These are phyloP conservation scores for Tetanocera ferruginea DNA, from an alignment of 2,888 invertebrate species.

Conservation along the genomic window DNA sequence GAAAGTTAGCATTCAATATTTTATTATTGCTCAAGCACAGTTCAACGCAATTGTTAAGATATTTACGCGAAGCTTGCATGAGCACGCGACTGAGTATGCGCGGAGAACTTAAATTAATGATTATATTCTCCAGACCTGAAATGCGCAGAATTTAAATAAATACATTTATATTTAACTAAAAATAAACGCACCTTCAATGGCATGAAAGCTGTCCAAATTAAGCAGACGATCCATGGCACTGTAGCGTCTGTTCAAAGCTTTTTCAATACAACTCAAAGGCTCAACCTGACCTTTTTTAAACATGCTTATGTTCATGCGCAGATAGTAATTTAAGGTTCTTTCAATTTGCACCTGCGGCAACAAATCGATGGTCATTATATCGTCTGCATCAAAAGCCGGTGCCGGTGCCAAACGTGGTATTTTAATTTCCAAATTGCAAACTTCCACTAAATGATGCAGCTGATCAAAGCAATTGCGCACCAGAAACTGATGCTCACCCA, in stretches of 20 bases:
- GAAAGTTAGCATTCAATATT: conserved; percentile 54
- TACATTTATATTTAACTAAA: not conserved
- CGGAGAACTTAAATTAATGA: conserved; percentile 57
- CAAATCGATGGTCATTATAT: conserved; percentile 28
- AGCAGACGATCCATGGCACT: conserved; percentile 59
- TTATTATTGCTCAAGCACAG: conserved; percentile 60
- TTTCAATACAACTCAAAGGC: conserved; percentile 57
- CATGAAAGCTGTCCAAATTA: conserved; percentile 60
- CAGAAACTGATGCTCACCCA: conserved; percentile 60
- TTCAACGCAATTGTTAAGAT: conserved; percentile 59
- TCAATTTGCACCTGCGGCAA: conserved; percentile 45
- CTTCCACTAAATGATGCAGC: conserved; percentile 55
- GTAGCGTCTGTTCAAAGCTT: conserved; percentile 58
- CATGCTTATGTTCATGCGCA: conserved; percentile 61
- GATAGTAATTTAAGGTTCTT: conserved; percentile 52
- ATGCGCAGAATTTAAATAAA: not conserved
- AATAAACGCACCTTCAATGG: conserved; percentile 49
- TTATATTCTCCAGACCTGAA: conserved; percentile 57
- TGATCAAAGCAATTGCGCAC: conserved; percentile 63
- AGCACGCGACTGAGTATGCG: conserved; percentile 58
- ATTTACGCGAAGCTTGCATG: conserved; percentile 58
- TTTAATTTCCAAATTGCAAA: conserved; percentile 56
- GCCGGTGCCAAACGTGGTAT: conserved; percentile 51
- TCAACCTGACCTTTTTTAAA: conserved; percentile 59
- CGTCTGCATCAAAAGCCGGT: conserved; percentile 27